phyloP scores from a whole-genome alignment of 2,797 vertebrate species.

The Macroramphosus scolopax region DNA sequence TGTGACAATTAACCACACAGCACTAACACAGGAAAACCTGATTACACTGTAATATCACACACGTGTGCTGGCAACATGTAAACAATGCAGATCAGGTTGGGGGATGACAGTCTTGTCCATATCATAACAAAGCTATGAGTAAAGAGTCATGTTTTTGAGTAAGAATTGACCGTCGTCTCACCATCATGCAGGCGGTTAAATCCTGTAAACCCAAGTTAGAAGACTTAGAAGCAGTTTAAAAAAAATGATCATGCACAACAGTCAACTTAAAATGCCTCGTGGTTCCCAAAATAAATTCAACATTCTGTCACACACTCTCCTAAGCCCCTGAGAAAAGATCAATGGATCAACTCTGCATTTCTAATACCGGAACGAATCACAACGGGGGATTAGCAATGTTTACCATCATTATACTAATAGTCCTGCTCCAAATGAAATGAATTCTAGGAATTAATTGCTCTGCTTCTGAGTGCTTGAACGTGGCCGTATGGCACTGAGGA shows the following conservation, averaged over 20 bases:
- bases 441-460: conserved; percentile 43
- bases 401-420: conserved; percentile 64
- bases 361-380: conserved; percentile 48
- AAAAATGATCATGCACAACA: too few relatives aligned
- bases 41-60: conserved; percentile 1
- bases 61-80: not conserved
- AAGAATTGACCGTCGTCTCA: too few relatives aligned
- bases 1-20: conserved; percentile 53
- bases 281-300: conserved; percentile 39
- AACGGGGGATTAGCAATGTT: conserved; percentile 65
- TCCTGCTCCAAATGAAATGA: conserved; percentile 51
- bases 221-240: too few relatives aligned
- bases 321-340: conserved; percentile 58
- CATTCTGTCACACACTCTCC: conserved; percentile 23
- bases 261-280: conserved; percentile 31
- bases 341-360: conserved; percentile 57
- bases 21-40: conserved; percentile 27
- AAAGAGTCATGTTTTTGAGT: too few relatives aligned
- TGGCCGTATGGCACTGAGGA: conserved; percentile 13
- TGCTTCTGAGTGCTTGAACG: conserved; percentile 16
- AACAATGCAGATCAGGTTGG: conserved; percentile 15
- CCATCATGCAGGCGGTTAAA: too few relatives aligned
- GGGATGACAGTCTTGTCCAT: conserved; percentile 4
- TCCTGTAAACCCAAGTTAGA: too few relatives aligned
- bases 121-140: conserved; percentile 1